Percentiles rank a stretch among this genome's conserved stretches.
phyloP scores from a whole-genome alignment of 2,797 vertebrate genomes.

The Karalla daura region DNA sequence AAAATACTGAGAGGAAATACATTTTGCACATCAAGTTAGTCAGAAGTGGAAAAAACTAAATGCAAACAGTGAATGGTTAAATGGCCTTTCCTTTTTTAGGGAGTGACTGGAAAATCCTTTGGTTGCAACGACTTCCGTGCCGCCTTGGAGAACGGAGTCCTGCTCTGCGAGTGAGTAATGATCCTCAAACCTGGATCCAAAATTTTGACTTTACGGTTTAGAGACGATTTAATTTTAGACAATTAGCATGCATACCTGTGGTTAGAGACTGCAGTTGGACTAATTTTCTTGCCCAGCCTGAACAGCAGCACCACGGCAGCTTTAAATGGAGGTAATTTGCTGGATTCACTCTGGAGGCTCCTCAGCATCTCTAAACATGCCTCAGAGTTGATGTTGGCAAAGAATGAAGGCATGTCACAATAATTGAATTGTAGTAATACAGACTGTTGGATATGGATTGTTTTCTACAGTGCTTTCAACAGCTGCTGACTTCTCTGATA shows the following conservation, averaged over 20 bases:
- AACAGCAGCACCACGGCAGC: neutral
- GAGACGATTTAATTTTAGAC: neutral
- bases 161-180: slow-evolving; percentile 93
- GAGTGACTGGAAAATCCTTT: slow-evolving; percentile 91
- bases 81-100: slow-evolving; percentile 73
- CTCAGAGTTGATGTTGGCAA: too few species aligned
- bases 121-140: slow-evolving; percentile 89
- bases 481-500: neutral
- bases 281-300: neutral
- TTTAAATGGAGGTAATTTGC: too few species aligned
- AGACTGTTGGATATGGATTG: neutral
- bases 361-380: too few species aligned
- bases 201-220: neutral
- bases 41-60: neutral
- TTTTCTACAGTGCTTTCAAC: neutral
- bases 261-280: neutral
- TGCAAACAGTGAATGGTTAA: neutral
- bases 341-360: too few species aligned
- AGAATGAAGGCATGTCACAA: too few species aligned
- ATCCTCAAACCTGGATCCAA: neutral
- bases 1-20: too few species aligned
- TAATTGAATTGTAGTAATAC: neutral
- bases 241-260: neutral
- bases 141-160: slow-evolving; percentile 92
- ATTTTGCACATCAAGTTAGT: neutral